Percentiles rank a stretch among this genome's conserved stretches.
phyloP scores from a whole-genome alignment of 2,888 invertebrate genomes.

The Tuta absoluta region DNA sequence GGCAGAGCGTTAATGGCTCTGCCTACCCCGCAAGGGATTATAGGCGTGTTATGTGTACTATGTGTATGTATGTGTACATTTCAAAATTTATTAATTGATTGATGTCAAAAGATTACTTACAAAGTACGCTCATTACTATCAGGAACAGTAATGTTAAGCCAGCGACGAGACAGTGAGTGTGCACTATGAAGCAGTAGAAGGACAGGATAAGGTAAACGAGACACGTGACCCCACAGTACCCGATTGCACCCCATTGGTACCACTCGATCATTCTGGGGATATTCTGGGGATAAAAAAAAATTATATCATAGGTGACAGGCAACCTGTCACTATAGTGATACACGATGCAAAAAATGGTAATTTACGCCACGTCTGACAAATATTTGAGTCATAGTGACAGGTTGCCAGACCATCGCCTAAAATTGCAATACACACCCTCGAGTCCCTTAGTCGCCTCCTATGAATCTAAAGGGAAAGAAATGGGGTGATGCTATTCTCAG shows the following conservation, averaged over 20 bases:
- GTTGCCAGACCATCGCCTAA: too few species aligned
- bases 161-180: constrained; percentile 52
- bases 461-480: neutral
- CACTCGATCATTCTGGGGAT: constrained; percentile 56
- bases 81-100: neutral
- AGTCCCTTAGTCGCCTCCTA: neutral
- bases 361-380: too few species aligned
- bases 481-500: neutral
- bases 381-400: too few species aligned
- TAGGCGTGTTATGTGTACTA: too few species aligned
- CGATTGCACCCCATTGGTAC: constrained; percentile 61
- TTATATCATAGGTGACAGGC: too few species aligned
- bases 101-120: constrained; percentile 43
- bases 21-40: too few species aligned
- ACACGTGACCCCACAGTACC: constrained; percentile 47
- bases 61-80: neutral
- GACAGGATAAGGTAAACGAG: constrained; percentile 52
- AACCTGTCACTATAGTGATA: too few species aligned
- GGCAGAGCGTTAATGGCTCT: too few species aligned
- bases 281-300: constrained; percentile 47
- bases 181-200: constrained; percentile 56
- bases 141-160: constrained; percentile 46
- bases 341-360: too few species aligned
- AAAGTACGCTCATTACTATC: constrained; percentile 46
- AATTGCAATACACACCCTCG: too few species aligned